Evolutionary conservation across 2,888 invertebrate genomes (phyloP).

Genomic region (Oscheius onirici): DNA sequence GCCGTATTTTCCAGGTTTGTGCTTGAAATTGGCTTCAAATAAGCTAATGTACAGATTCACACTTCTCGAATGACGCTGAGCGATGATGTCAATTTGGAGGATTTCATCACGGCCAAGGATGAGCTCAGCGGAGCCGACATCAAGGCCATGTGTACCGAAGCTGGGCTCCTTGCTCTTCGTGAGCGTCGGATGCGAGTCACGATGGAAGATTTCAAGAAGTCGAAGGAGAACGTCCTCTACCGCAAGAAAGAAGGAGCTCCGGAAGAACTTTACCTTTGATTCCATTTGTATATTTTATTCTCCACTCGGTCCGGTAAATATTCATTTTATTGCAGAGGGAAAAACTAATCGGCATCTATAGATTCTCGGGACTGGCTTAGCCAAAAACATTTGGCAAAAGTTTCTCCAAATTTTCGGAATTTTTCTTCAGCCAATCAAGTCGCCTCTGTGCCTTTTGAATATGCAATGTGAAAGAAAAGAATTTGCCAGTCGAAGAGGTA

Average conservation of each 20-base stretch:
- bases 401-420: constrained; percentile 50
- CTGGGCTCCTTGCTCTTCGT: constrained; percentile 94
- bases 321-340: neutral
- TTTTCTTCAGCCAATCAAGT: constrained; percentile 56
- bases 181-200: constrained; percentile 99
- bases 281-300: neutral
- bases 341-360: too few relatives aligned
- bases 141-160: constrained; percentile 98
- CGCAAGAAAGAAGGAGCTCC: constrained; percentile 99
- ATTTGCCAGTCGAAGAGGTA: constrained; percentile 38
- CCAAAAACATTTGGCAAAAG: constrained; percentile 39
- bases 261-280: constrained; percentile 92
- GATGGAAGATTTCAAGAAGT: constrained; percentile 98
- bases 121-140: constrained; percentile 88
- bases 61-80: constrained; percentile 98
- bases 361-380: neutral
- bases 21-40: neutral
- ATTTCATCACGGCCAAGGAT: constrained; percentile 98
- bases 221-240: constrained; percentile 98
- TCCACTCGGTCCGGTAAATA: neutral
- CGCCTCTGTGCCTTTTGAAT: constrained; percentile 54
- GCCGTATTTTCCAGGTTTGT: constrained; percentile 76
- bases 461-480: constrained; percentile 54
- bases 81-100: constrained; percentile 93
- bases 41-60: constrained; percentile 79